Percentiles rank a stretch among this genome's conserved stretches.
These are phyloP conservation scores for Hermodice carunculata DNA, from an alignment of 2,888 invertebrate species.

Conservation along the genomic window DNA sequence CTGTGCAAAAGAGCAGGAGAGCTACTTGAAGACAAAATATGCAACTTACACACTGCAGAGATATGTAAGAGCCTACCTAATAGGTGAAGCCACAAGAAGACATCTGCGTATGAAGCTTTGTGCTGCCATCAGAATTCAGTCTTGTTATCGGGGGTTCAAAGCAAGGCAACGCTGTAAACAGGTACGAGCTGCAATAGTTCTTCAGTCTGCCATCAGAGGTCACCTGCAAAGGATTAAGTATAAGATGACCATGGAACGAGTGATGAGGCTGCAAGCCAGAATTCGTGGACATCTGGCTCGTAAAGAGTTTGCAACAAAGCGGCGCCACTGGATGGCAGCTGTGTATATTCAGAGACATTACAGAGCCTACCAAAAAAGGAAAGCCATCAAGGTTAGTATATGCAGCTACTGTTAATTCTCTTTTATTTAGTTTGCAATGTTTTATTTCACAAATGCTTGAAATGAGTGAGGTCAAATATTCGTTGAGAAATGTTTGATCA, in stretches of 20 bases:
- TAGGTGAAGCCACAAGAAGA: too few relatives aligned
- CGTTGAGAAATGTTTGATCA: too few relatives aligned
- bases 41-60: neutral
- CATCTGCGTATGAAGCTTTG: neutral
- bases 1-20: neutral
- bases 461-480: too few relatives aligned
- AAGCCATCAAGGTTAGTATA: too few relatives aligned
- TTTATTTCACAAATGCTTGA: too few relatives aligned
- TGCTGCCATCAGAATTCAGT: conserved; percentile 26
- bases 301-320: too few relatives aligned
- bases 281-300: too few relatives aligned
- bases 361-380: conserved; percentile 23
- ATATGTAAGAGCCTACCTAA: neutral
- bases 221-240: neutral
- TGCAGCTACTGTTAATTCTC: too few relatives aligned
- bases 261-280: too few relatives aligned
- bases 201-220: neutral
- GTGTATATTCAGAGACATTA: conserved; percentile 35
- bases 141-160: conserved; percentile 2
- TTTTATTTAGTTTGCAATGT: too few relatives aligned
- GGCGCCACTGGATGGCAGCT: too few relatives aligned
- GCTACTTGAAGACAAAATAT: neutral
- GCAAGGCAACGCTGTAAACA: neutral
- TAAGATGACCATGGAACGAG: too few relatives aligned
- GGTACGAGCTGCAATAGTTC: neutral